Percentiles rank a stretch among this genome's conserved stretches.
Conservation (phyloP, 2,113 vertebrate species). For the Bubo scandiacus region DNA sequence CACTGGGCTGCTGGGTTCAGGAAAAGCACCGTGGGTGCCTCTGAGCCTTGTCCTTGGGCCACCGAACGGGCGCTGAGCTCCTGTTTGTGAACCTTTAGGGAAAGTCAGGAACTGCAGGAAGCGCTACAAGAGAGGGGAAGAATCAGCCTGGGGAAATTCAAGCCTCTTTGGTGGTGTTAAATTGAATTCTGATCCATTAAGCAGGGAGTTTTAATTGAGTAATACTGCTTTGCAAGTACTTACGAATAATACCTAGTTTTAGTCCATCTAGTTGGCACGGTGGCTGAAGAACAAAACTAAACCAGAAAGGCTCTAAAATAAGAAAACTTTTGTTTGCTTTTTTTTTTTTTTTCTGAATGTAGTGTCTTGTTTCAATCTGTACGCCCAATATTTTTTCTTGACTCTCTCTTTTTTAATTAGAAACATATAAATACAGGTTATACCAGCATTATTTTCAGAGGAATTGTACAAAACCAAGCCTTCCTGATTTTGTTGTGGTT, state of each 20-base stretch:
- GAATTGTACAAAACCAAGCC: not conserved
- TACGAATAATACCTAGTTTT: not conserved
- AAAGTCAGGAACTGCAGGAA: not conserved
- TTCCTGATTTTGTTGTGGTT: not conserved
- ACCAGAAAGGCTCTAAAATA: not conserved
- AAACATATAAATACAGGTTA: not conserved
- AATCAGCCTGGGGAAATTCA: not conserved
- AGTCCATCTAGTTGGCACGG: not conserved
- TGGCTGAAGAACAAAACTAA: not conserved
- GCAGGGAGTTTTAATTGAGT: conserved; percentile 4
- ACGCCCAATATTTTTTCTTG: not conserved
- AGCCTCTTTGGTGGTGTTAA: not conserved
- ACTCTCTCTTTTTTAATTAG: not conserved
- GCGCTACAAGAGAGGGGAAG: not conserved
- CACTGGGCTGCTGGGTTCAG: not conserved
- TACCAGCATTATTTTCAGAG: not conserved
- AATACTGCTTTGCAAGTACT: not conserved
- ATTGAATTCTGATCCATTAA: not conserved
- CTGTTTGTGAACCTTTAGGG: not conserved
- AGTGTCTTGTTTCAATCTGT: not conserved
- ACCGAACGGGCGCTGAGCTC: not conserved
- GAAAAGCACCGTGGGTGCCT: fast-evolving
- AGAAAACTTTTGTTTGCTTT: not conserved
- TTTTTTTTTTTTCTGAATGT: not conserved
- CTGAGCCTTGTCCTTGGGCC: too few relatives aligned